Conservation (phyloP, 2,888 invertebrate genomes). For the Sminthurinus aureus region DNA sequence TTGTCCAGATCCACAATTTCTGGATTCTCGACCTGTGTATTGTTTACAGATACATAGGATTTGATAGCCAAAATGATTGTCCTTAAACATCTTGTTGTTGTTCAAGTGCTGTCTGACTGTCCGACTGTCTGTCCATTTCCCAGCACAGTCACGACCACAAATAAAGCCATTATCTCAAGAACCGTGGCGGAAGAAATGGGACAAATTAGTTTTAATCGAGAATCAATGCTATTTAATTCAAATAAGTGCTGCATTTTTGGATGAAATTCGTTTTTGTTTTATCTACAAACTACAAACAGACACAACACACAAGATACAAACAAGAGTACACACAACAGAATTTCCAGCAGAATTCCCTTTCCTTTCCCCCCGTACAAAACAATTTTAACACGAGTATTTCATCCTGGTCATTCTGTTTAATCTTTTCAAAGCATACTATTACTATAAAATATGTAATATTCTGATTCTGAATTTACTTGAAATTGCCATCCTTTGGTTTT, state of each 20-base stretch:
- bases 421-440: too few relatives aligned
- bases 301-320: too few relatives aligned
- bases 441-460: too few relatives aligned
- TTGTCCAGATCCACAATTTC: not conserved
- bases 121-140: not conserved
- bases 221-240: constrained; percentile 34
- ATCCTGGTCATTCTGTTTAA: too few relatives aligned
- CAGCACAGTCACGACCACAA: constrained; percentile 25
- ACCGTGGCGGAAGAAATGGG: constrained; percentile 29
- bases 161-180: constrained; percentile 37
- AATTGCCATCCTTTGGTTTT: too few relatives aligned
- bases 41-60: not conserved
- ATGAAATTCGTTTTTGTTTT: constrained; percentile 9
- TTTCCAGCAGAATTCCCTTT: too few relatives aligned
- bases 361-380: not conserved
- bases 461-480: too few relatives aligned
- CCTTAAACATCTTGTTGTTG: not conserved
- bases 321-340: too few relatives aligned
- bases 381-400: too few relatives aligned
- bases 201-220: constrained; percentile 38
- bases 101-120: not conserved
- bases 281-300: not conserved
- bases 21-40: too few relatives aligned
- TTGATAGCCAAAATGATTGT: not conserved
- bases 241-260: constrained; percentile 5